Conservation (phyloP, 2,888 invertebrate genomes). For the Campaea margaritaria region DNA sequence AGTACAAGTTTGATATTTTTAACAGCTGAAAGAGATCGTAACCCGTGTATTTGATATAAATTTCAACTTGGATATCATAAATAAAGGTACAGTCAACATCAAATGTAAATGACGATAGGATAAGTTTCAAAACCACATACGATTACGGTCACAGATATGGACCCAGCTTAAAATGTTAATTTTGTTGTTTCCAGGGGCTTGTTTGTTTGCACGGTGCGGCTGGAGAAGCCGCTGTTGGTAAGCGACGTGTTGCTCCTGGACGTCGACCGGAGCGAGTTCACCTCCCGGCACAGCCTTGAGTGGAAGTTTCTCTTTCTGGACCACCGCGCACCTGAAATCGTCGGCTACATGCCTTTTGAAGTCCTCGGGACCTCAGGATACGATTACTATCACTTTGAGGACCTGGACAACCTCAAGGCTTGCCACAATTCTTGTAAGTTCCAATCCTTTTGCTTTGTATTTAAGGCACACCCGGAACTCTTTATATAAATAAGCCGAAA, state of each 20-base stretch:
- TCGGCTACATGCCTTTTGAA: conserved; percentile 97
- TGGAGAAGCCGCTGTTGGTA: conserved; percentile 93
- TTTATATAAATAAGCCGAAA: too few species aligned
- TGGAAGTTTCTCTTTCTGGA: conserved; percentile 98
- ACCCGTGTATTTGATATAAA: too few species aligned
- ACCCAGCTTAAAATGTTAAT: not conserved
- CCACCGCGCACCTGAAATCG: conserved; percentile 95
- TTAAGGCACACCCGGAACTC: too few species aligned
- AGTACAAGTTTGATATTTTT: too few species aligned
- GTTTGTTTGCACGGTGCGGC: conserved; percentile 93
- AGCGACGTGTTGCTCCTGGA: conserved; percentile 94
- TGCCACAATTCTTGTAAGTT: conserved; percentile 95
- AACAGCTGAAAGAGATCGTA: too few species aligned
- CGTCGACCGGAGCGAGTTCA: conserved; percentile 92
- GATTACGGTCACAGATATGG: too few species aligned
- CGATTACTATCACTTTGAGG: conserved; percentile 98
- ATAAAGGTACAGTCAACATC: too few species aligned
- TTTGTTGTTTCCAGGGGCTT: conserved; percentile 79
- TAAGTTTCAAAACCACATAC: too few species aligned
- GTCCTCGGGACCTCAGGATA: conserved; percentile 98
- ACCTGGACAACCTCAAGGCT: conserved; percentile 93
- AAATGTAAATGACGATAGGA: too few species aligned
- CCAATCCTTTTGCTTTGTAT: not conserved
- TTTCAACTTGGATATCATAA: too few species aligned
- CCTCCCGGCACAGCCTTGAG: conserved; percentile 96